Base-by-base conservation (phyloP, 1,140 invertebrate species). In the Gryon sp. region DNA sequence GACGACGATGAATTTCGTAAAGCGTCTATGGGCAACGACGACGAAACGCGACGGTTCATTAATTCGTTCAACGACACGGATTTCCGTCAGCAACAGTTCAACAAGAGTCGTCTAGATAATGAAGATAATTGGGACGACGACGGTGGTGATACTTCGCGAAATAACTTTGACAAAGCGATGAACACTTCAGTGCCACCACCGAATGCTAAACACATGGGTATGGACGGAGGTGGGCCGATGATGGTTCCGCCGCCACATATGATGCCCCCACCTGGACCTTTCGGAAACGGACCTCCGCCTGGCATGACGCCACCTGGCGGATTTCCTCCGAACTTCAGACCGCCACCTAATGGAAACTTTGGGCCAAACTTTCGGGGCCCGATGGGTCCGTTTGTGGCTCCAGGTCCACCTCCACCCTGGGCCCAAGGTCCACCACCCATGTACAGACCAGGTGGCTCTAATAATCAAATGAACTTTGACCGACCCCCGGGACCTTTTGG, bases 301-400 rank as follows among this genome's bases (percentile, higher is more conserved):
- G n/a, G n/a, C 1, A 78, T 80, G 1, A 65, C 80, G 12, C 72
- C 79, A 19, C 79, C 76, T 12, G 80, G 81, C 6, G 79, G 77
- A 7, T 88, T 86, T 14, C 68, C 80, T 3, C 78, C 82, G 1
- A 87, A 86, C 48, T 84, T 85, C 22, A 40, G 86, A 30, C 84
- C 84, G 5, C 84, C 85, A 0, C 84, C 84, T 0, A 86, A 84
- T 15, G 83, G 84, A 0, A 87, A 86, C 19, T 87, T 87, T 12
- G 83, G 84, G 0, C 84, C 83, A 0, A 86, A 83, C 15, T 88
- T 87, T 38, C 72, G 86, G 1, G 50, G 41, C 9, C 84, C 83
- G 0, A 80, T 86, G 53, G 79, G 80, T 2, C 81, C 83, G 1
- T 87, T 86, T n/a, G 78, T 79, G 0, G 83, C 80, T 65, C 79